Percentiles rank a stretch among this genome's conserved stretches.
Conservation (phyloP, 2,113 vertebrate genomes). For the Hylia prasina region DNA sequence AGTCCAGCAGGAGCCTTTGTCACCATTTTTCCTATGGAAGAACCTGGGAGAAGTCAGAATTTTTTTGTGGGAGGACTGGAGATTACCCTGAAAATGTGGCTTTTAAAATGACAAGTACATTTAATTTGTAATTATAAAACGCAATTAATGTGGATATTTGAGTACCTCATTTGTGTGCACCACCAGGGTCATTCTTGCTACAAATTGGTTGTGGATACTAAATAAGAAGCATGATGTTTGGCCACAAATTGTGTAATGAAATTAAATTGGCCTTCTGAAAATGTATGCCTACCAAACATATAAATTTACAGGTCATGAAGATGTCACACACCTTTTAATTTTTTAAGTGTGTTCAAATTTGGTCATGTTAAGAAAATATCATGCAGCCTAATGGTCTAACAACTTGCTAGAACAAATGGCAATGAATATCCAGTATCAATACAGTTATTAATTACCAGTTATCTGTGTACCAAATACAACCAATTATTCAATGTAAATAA, state of each 20-base stretch:
- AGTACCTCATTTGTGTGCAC: background rate
- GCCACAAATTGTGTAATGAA: background rate
- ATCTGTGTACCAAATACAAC: slow-evolving; percentile 40
- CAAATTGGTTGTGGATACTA: background rate
- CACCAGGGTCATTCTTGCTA: background rate
- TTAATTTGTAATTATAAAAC: background rate
- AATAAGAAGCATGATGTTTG: background rate
- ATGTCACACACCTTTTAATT: background rate
- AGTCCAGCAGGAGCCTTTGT: background rate
- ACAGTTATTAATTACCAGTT: background rate
- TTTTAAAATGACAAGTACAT: background rate
- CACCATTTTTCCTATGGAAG: background rate
- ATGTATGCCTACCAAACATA: background rate
- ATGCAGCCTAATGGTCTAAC: background rate
- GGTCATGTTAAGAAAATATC: background rate
- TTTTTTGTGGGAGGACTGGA: background rate
- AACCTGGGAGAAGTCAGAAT: background rate
- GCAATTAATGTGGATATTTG: background rate
- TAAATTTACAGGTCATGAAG: background rate
- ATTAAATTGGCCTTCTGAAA: background rate
- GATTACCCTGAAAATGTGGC: background rate
- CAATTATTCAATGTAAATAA: slow-evolving; percentile 50
- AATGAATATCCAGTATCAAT: background rate
- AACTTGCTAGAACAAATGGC: background rate
- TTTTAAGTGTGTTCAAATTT: background rate